Evolutionary conservation across 2,797 vertebrate species (phyloP).

Genomic region (Tarsius wallacei): DNA sequence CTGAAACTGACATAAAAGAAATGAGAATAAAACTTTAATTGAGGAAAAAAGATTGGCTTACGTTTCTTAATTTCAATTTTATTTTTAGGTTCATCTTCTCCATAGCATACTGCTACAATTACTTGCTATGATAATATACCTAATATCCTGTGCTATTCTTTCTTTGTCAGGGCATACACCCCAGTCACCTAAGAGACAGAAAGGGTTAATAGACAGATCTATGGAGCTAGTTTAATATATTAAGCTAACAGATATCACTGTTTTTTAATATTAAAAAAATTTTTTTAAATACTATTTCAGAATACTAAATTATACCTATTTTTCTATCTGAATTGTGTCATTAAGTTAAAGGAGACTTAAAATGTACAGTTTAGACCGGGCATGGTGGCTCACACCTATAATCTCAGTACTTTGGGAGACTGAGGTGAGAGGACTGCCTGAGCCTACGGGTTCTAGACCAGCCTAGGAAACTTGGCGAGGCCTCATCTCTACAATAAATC

Average conservation of each 20-base stretch:
- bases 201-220: not conserved
- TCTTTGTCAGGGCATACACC: not conserved
- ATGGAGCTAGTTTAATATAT: not conserved
- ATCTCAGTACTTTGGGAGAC: too few relatives aligned
- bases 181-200: not conserved
- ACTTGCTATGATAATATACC: not conserved
- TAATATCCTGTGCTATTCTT: not conserved
- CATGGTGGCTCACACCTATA: too few relatives aligned
- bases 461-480: too few relatives aligned
- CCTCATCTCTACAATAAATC: too few relatives aligned
- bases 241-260: not conserved
- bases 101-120: not conserved
- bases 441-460: too few relatives aligned
- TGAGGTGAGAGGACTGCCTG: too few relatives aligned
- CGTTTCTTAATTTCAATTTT: conserved; percentile 5
- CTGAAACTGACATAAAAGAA: not conserved
- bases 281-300: conserved; percentile 11
- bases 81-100: conserved; percentile 46
- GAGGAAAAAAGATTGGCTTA: not conserved
- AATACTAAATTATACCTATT: not conserved
- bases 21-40: not conserved
- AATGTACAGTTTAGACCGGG: not conserved
- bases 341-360: not conserved
- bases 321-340: not conserved
- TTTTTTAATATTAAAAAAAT: not conserved